A percentile compares a stretch with the other conserved stretches of the same genome.
Evolutionary conservation across 35 echinoderm and acorn worm species (phyloP).

Genomic region (Lytechinus pictus): DNA sequence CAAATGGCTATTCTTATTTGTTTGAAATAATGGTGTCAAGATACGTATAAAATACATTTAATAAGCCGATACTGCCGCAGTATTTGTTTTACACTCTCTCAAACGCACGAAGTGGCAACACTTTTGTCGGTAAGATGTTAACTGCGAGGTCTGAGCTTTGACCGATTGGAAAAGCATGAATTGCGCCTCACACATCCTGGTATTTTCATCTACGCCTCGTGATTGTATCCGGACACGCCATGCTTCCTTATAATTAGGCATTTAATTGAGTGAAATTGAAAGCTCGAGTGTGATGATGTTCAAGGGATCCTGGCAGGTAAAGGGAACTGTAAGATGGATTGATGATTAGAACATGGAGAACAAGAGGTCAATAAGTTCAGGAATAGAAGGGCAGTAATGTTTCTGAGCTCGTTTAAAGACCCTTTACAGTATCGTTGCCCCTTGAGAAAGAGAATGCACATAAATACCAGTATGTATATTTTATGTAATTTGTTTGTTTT

Average conservation of each 20-base stretch:
- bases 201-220: not conserved
- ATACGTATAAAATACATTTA: too few species aligned
- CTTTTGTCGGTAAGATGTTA: not conserved
- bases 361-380: not conserved
- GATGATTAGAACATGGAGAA: not conserved
- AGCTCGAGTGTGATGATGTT: not conserved
- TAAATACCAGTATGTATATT: too few species aligned
- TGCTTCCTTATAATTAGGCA: not conserved
- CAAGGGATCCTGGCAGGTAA: not conserved
- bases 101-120: not conserved
- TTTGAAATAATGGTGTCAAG: too few species aligned
- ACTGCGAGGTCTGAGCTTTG: not conserved
- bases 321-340: not conserved
- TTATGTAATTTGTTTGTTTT: too few species aligned
- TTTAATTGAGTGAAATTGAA: not conserved
- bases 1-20: too few species aligned
- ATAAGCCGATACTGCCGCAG: too few species aligned
- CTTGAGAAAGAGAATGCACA: too few species aligned
- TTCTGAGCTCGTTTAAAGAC: too few species aligned
- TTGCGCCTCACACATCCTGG: not conserved
- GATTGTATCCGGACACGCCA: not conserved
- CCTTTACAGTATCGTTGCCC: too few species aligned
- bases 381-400: too few species aligned
- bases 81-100: too few species aligned
- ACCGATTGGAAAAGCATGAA: not conserved